A percentile compares a stretch with the other conserved stretches of the same genome.
These are phyloP conservation scores for Acanthisitta chloris DNA, from an alignment of 2,113 vertebrate genomes.

Conservation along the genomic window DNA sequence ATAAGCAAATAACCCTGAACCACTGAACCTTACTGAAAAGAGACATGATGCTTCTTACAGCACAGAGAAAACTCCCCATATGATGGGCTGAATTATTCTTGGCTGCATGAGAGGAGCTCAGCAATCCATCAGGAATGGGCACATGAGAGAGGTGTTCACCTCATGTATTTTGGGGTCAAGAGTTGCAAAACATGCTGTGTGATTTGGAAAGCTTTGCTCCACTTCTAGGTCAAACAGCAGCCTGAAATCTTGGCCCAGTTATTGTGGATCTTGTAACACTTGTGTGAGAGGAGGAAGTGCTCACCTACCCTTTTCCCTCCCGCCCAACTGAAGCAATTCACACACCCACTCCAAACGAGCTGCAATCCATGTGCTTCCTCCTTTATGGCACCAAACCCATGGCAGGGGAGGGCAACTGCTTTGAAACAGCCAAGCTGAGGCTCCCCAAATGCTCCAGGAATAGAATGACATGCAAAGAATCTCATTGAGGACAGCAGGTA, in stretches of 20 bases:
- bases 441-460: fast-evolving
- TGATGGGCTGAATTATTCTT: fast-evolving
- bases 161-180: background rate
- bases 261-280: background rate
- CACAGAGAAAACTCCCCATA: background rate
- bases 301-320: background rate
- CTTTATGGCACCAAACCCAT: fast-evolving
- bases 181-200: background rate
- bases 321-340: background rate
- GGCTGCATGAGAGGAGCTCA: background rate
- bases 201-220: background rate
- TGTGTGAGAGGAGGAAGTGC: background rate
- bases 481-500: background rate
- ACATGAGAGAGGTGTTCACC: background rate
- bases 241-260: background rate
- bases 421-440: fast-evolving
- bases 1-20: background rate
- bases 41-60: background rate
- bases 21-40: background rate
- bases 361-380: background rate
- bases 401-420: background rate
- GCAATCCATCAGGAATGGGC: fast-evolving
- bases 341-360: background rate
- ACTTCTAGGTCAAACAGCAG: background rate
- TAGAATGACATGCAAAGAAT: no score